These are phyloP conservation scores for Bombus sibiricus DNA, from an alignment of 1,140 invertebrate genomes.

Conservation along the genomic window DNA sequence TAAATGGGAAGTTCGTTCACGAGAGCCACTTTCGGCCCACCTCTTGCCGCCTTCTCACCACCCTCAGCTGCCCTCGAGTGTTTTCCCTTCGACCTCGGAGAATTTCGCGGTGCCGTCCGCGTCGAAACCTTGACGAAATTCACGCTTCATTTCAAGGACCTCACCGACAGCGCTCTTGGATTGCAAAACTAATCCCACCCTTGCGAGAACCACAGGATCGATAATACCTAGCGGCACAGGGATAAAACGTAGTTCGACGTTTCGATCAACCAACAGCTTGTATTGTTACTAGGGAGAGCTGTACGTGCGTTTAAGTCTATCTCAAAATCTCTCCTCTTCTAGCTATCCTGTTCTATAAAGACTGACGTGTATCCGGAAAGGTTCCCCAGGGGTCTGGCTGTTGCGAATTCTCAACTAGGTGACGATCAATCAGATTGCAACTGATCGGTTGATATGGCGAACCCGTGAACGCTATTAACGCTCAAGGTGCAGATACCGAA, in stretches of 20 bases:
- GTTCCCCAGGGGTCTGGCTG: too few species aligned
- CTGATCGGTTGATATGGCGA: too few species aligned
- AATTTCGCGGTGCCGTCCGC: background rate
- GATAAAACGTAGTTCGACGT: too few species aligned
- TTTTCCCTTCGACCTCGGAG: conserved; percentile 17
- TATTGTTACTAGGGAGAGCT: background rate
- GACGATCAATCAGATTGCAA: too few species aligned
- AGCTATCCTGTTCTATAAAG: background rate
- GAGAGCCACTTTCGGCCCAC: conserved; percentile 30
- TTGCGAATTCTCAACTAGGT: too few species aligned
- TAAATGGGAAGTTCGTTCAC: background rate
- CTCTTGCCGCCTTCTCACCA: background rate
- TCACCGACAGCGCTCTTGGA: too few species aligned
- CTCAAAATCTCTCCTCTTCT: background rate
- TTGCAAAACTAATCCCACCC: background rate
- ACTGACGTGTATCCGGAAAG: too few species aligned
- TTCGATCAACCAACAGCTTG: background rate
- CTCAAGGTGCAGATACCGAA: too few species aligned
- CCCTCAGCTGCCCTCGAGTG: background rate
- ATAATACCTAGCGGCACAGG: background rate
- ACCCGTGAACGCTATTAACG: too few species aligned
- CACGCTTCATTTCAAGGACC: background rate
- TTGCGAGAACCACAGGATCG: background rate
- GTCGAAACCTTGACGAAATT: conserved; percentile 8
- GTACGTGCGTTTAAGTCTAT: background rate